These are phyloP conservation scores for Morinoia aosen DNA, from an alignment of 2,888 invertebrate species.

Conservation along the genomic window DNA sequence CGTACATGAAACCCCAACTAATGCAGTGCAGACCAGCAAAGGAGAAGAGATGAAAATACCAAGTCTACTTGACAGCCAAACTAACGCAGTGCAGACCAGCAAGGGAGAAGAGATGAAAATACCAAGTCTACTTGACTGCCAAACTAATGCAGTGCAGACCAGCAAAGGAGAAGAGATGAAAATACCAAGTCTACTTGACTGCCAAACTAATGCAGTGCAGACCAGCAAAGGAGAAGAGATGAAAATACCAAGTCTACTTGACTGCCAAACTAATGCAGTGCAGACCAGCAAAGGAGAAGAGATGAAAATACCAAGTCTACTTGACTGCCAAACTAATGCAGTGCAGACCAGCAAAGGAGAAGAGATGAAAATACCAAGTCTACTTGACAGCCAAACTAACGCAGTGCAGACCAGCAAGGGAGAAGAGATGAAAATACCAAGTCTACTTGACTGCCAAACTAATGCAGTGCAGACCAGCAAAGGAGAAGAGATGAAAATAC, in stretches of 20 bases:
- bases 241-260: not conserved
- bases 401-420: not conserved
- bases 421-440: not conserved
- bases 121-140: not conserved
- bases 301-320: not conserved
- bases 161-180: not conserved
- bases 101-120: not conserved
- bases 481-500: not conserved
- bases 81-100: no score
- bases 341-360: not conserved
- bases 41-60: not conserved
- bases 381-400: not conserved
- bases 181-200: not conserved
- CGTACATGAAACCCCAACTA: not conserved
- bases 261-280: not conserved
- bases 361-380: not conserved
- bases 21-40: not conserved
- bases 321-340: not conserved
- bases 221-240: not conserved
- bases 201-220: not conserved
- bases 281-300: not conserved
- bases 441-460: not conserved
- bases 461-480: no score
- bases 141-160: not conserved
- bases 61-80: not conserved